phyloP scores from a whole-genome alignment of 2,888 invertebrate genomes.

The Ectobius pallidus region DNA sequence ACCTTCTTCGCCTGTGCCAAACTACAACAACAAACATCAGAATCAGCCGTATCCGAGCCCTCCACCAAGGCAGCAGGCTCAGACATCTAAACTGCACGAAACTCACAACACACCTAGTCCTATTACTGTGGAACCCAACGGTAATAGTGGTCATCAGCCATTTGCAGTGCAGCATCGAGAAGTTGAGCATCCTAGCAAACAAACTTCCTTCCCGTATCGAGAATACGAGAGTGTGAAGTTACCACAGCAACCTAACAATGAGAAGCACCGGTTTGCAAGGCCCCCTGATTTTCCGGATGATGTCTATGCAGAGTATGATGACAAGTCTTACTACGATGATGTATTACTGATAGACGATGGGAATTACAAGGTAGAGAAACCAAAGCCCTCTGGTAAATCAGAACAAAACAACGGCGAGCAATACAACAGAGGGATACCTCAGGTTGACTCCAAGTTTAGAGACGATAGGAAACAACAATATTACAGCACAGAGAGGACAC shows the following conservation, averaged over 20 bases:
- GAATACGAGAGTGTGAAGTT: conserved; percentile 15
- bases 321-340: conserved; percentile 49
- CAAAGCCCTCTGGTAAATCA: not conserved
- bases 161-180: not conserved
- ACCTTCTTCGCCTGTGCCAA: conserved; percentile 2
- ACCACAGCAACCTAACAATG: not conserved
- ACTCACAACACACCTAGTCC: not conserved
- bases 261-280: too few relatives aligned
- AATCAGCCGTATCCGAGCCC: not conserved
- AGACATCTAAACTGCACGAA: not conserved
- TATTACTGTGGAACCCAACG: not conserved
- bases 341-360: conserved; percentile 48
- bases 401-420: not conserved
- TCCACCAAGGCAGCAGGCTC: not conserved
- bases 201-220: conserved; percentile 1
- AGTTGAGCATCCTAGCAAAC: not conserved
- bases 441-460: not conserved
- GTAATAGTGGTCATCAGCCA: not conserved
- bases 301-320: conserved; percentile 53
- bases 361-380: not conserved
- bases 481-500: conserved; percentile 42
- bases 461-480: not conserved
- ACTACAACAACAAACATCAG: not conserved
- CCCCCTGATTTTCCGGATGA: conserved; percentile 44
- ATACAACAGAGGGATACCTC: not conserved